Conservation (phyloP, 1,140 invertebrate species). For the Halesus radiatus region DNA sequence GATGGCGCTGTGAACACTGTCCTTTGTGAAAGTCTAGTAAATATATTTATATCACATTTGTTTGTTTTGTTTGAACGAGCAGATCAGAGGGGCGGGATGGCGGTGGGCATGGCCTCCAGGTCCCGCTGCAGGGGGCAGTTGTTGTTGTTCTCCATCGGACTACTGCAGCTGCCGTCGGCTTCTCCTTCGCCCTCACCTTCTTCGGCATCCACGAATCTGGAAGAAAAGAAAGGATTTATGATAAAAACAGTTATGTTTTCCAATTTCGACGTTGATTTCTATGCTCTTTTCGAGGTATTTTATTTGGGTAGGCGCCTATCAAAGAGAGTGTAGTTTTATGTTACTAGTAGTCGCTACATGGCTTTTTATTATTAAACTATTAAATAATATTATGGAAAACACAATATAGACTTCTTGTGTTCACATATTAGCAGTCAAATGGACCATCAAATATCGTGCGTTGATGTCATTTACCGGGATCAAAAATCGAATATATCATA, state of each 20-base stretch:
- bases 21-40: slow-evolving; percentile 20
- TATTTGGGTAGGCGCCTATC: too few relatives aligned
- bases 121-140: slow-evolving; percentile 55
- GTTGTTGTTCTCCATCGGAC: slow-evolving; percentile 50
- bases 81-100: slow-evolving; percentile 33
- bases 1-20: slow-evolving; percentile 16
- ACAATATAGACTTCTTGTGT: too few relatives aligned
- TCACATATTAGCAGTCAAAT: too few relatives aligned
- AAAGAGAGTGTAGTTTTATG: too few relatives aligned
- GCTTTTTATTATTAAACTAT: too few relatives aligned
- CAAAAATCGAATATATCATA: too few relatives aligned
- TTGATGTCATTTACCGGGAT: too few relatives aligned
- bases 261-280: too few relatives aligned
- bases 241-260: background rate
- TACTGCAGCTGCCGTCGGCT: slow-evolving; percentile 25
- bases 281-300: too few relatives aligned
- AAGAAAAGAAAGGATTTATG: slow-evolving; percentile 12
- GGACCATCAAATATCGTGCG: background rate
- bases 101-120: slow-evolving; percentile 39
- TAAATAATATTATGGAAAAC: too few relatives aligned
- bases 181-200: slow-evolving; percentile 38
- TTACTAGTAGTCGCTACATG: too few relatives aligned
- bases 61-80: slow-evolving; percentile 21
- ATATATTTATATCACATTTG: slow-evolving; percentile 46
- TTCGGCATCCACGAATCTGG: slow-evolving; percentile 54